Evolutionary conservation across 2,888 invertebrate genomes (phyloP).

Genomic region (Stegana nigrithorax): DNA sequence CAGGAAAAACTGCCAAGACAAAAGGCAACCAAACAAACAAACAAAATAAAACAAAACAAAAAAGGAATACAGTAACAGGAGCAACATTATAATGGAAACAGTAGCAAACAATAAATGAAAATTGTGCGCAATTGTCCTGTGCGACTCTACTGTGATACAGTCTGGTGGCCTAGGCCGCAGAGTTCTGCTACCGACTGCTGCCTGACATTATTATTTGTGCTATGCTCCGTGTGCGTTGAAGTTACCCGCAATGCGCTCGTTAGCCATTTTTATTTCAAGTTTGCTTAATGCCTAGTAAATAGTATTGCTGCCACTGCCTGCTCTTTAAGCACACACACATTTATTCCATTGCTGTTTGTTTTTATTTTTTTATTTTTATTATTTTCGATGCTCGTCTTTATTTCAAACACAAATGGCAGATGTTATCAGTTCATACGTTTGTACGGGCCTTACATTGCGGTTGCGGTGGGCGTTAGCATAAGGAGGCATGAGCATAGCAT

Average conservation of each 20-base stretch:
- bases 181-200: conserved; percentile 9
- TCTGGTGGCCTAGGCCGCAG: not conserved
- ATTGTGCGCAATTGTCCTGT: conserved; percentile 53
- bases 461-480: not conserved
- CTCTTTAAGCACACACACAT: conserved; percentile 13
- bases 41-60: no score
- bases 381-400: conserved; percentile 14
- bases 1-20: no score
- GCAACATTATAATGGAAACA: conserved; percentile 31
- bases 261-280: conserved; percentile 60
- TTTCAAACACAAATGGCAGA: conserved; percentile 23
- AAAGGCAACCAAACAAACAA: not conserved
- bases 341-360: not conserved
- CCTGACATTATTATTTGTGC: not conserved
- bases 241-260: conserved; percentile 46
- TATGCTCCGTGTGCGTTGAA: not conserved
- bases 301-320: no score
- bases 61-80: no score
- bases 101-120: conserved; percentile 58
- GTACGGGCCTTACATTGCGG: no score
- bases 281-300: conserved; percentile 58
- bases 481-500: not conserved
- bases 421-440: conserved; percentile 21
- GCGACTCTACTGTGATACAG: not conserved
- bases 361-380: conserved; percentile 12